Conservation (phyloP, 2,113 vertebrate genomes). For the Hippocampus barbouri region DNA sequence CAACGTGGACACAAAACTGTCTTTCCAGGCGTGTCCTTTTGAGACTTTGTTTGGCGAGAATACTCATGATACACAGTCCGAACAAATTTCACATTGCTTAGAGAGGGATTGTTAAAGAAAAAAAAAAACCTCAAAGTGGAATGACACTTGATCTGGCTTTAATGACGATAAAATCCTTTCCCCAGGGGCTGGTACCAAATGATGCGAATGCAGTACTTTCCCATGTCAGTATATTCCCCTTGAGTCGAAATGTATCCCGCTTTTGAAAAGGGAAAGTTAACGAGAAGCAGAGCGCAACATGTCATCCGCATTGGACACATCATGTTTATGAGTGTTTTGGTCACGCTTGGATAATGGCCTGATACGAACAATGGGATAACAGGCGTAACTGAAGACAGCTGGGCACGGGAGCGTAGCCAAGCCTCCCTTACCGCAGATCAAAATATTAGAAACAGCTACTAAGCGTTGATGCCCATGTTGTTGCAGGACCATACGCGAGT, state of each 20-base stretch:
- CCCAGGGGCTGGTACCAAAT: not conserved
- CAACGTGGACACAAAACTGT: not conserved
- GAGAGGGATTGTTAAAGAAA: no score
- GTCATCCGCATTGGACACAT: not conserved
- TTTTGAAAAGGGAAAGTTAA: not conserved
- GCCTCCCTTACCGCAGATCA: not conserved
- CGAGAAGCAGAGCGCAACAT: not conserved
- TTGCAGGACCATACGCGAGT: constrained; percentile 90
- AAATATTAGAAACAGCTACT: not conserved
- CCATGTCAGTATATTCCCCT: not conserved
- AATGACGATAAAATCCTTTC: not conserved
- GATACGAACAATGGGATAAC: not conserved
- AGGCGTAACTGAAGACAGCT: not conserved
- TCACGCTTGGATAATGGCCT: not conserved
- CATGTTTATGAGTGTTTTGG: not conserved
- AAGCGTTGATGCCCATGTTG: not conserved
- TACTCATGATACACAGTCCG: no score
- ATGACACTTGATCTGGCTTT: not conserved
- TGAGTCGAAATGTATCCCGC: not conserved
- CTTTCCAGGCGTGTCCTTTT: not conserved
- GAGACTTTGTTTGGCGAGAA: not conserved
- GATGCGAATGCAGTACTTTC: not conserved
- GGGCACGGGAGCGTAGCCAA: not conserved
- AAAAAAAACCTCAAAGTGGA: not conserved
- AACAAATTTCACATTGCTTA: no score